Evolutionary conservation across 2,888 invertebrate genomes (phyloP).

Genomic region (Coelogynopora nodosa): DNA sequence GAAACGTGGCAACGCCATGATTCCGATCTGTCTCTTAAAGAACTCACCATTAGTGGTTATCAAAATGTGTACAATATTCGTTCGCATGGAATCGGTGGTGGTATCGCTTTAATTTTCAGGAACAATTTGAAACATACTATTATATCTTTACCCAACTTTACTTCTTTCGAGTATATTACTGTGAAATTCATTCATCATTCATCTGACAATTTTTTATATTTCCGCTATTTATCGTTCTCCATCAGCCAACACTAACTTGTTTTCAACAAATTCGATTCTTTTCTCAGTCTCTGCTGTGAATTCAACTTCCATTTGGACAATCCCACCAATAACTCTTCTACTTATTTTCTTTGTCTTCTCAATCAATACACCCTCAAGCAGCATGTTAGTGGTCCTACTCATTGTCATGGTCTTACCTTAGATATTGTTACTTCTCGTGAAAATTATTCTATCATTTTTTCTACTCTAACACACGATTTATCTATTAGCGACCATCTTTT

Average conservation of each 20-base stretch:
- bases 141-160: conserved; percentile 13
- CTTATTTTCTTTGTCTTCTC: neutral
- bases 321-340: conserved; percentile 1
- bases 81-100: neutral
- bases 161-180: conserved; percentile 1
- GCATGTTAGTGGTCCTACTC: conserved; percentile 9
- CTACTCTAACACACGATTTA: conserved; percentile 23
- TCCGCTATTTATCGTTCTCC: conserved; percentile 20
- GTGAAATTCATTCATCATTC: neutral
- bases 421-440: conserved; percentile 16
- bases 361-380: conserved; percentile 2
- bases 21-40: neutral
- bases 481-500: conserved; percentile 7
- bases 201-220: conserved; percentile 6
- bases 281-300: neutral
- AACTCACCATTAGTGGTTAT: neutral
- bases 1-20: neutral
- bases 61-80: neutral
- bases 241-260: conserved; percentile 3
- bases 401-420: conserved; percentile 24
- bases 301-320: conserved; percentile 24
- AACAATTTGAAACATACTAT: conserved; percentile 31
- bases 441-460: conserved; percentile 12
- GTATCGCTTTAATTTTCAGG: conserved; percentile 13
- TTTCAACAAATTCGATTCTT: neutral